Percentiles rank a stretch among this genome's conserved stretches.
Evolutionary conservation across 1,140 invertebrate species (phyloP).

Genomic region (Trypoxylus dichotomus): DNA sequence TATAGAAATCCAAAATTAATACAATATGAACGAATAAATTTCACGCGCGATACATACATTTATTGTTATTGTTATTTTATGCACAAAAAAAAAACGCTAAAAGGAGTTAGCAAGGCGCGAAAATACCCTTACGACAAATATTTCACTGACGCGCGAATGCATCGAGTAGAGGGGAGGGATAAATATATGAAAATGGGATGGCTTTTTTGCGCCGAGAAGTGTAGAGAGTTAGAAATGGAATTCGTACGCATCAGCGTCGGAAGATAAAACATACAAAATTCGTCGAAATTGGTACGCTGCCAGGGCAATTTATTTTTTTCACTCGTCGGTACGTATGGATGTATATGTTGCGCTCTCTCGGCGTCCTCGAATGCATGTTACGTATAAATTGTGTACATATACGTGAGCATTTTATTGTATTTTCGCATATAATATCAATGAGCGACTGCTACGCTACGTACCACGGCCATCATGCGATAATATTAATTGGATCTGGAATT

Average conservation of each 20-base stretch:
- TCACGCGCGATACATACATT: background rate
- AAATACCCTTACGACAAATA: conserved; percentile 45
- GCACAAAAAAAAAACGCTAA: conserved; percentile 17
- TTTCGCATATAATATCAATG: background rate
- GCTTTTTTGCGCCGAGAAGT: conserved; percentile 46
- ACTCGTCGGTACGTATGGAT: conserved; percentile 31
- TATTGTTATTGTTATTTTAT: conserved; percentile 25
- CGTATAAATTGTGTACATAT: conserved; percentile 37
- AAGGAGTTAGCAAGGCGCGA: conserved; percentile 28
- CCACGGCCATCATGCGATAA: background rate
- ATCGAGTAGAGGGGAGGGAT: conserved; percentile 45
- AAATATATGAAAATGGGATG: conserved; percentile 50
- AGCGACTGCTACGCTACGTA: background rate
- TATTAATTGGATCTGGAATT: conserved; percentile 2
- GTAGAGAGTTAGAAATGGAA: conserved; percentile 45
- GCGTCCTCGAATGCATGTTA: conserved; percentile 37
- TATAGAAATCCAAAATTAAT: conserved; percentile 15
- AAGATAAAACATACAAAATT: conserved; percentile 49
- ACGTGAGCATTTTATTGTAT: background rate
- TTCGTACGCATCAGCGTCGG: conserved; percentile 45
- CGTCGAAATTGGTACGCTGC: conserved; percentile 48
- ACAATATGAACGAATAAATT: background rate
- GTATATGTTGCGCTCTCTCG: background rate
- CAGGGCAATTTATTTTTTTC: conserved; percentile 50
- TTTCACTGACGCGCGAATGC: conserved; percentile 44